Conservation (phyloP, 1,140 invertebrate genomes). For the Steinernema feltiae region DNA sequence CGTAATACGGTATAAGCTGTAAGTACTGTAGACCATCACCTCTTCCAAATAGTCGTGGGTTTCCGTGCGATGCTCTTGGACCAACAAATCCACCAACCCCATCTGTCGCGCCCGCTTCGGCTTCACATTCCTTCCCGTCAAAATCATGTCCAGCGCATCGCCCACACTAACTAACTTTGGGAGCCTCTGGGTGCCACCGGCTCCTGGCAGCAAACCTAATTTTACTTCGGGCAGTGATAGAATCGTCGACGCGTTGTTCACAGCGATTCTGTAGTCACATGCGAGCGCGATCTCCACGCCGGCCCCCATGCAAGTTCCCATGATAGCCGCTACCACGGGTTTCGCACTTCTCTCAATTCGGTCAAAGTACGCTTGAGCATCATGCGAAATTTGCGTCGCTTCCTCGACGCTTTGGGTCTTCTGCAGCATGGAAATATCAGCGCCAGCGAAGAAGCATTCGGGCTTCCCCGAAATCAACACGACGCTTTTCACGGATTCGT, state of each 20-base stretch:
- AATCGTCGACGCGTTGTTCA: slow-evolving; percentile 81
- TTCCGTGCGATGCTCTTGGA: slow-evolving; percentile 69
- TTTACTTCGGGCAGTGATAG: slow-evolving; percentile 88
- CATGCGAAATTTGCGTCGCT: slow-evolving; percentile 68
- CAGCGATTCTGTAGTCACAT: slow-evolving; percentile 88
- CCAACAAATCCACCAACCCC: slow-evolving; percentile 82
- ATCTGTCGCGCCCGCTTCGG: slow-evolving; percentile 73
- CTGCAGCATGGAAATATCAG: slow-evolving; percentile 73
- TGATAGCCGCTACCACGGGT: slow-evolving; percentile 90
- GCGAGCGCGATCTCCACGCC: slow-evolving; percentile 91
- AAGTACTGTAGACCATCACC: not conserved
- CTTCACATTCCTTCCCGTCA: slow-evolving; percentile 79
- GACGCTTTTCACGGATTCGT: slow-evolving; percentile 69
- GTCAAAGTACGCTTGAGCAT: slow-evolving; percentile 68
- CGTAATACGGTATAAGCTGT: slow-evolving; percentile 25
- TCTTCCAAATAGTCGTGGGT: slow-evolving; percentile 79
- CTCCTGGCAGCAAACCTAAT: slow-evolving; percentile 84
- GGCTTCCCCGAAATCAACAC: slow-evolving; percentile 92
- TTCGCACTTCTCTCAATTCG: slow-evolving; percentile 76
- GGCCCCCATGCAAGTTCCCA: slow-evolving; percentile 88
- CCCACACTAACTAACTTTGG: slow-evolving; percentile 73
- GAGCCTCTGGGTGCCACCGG: slow-evolving; percentile 86
- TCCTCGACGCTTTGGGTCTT: slow-evolving; percentile 73
- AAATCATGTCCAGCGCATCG: slow-evolving; percentile 79
- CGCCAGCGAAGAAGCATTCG: slow-evolving; percentile 91